These are phyloP conservation scores for Mormyrops boulengeri DNA, from an alignment of 2,797 vertebrate species.

Conservation along the genomic window DNA sequence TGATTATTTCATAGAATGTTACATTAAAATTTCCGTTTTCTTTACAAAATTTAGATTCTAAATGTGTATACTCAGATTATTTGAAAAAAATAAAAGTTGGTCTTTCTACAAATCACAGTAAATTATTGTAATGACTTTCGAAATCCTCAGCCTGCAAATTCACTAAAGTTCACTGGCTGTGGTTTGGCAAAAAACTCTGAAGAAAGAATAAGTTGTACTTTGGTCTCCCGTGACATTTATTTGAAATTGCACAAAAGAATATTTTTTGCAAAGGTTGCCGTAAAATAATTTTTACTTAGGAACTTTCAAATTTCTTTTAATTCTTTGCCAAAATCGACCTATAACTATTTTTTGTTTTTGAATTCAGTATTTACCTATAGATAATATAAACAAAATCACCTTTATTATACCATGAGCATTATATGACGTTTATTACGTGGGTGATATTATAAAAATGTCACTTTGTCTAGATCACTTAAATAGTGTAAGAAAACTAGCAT, in stretches of 20 bases:
- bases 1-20: not conserved
- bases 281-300: not conserved
- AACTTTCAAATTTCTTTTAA: not conserved
- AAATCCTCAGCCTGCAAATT: not conserved
- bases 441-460: not conserved
- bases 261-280: not conserved
- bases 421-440: not conserved
- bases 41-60: not conserved
- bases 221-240: not conserved
- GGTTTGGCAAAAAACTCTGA: not conserved
- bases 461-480: not conserved
- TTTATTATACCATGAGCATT: not conserved
- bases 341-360: not conserved
- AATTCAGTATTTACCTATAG: not conserved
- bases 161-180: not conserved
- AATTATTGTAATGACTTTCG: not conserved
- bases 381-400: not conserved
- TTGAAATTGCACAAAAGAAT: not conserved
- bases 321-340: not conserved
- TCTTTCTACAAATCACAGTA: not conserved
- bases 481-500: not conserved
- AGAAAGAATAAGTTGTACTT: not conserved
- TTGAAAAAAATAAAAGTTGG: not conserved
- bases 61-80: not conserved
- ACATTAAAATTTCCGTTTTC: not conserved